Conservation (phyloP, 2,113 vertebrate genomes). For the Sula dactylatra region DNA sequence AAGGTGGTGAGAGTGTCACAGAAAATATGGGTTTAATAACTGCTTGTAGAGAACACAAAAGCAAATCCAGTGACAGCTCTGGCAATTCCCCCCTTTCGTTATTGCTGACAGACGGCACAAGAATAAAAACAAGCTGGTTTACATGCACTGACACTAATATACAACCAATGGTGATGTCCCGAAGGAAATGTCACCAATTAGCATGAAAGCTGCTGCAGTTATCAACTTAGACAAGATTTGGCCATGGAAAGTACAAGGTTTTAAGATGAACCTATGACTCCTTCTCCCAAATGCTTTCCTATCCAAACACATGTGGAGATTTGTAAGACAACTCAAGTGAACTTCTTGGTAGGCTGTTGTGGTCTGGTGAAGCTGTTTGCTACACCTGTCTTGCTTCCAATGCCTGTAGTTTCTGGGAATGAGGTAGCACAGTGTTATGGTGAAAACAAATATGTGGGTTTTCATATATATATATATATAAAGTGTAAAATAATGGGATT, state of each 20-base stretch:
- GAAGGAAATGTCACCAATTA: conserved; percentile 3
- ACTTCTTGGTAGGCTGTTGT: background rate
- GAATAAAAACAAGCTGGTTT: background rate
- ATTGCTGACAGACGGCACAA: background rate
- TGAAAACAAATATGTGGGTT: background rate
- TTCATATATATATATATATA: rapidly evolving
- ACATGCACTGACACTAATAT: background rate
- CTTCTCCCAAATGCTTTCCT: background rate
- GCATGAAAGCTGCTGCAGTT: conserved; percentile 22
- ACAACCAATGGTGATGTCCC: background rate
- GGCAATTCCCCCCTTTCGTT: background rate
- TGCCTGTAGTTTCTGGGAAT: background rate
- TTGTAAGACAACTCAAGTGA: background rate
- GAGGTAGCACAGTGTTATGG: background rate
- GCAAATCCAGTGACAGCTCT: background rate
- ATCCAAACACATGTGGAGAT: rapidly evolving
- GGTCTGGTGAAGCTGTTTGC: background rate
- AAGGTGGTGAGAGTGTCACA: background rate
- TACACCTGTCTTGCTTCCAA: background rate
- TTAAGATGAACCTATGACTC: background rate
- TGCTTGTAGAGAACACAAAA: background rate
- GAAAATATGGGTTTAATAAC: background rate
- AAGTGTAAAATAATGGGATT: background rate
- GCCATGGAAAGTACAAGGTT: background rate
- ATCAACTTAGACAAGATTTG: background rate